phyloP scores from a whole-genome alignment of 2,888 invertebrate genomes.

The Callimorpha dominula region DNA sequence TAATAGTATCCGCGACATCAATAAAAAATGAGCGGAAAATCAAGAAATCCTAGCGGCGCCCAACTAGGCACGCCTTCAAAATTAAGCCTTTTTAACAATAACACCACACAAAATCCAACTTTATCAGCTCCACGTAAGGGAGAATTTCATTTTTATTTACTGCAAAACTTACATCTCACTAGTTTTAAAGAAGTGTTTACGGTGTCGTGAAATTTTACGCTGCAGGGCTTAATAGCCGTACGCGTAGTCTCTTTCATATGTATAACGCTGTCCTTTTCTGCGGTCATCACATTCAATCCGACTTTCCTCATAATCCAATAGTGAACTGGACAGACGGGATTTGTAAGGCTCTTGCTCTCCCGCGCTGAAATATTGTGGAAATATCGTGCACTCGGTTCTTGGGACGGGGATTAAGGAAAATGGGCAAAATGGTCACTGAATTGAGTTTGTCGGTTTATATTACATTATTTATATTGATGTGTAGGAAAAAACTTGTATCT shows the following conservation, averaged over 20 bases:
- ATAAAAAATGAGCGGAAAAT: constrained; percentile 82
- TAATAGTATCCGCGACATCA: constrained; percentile 77
- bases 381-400: constrained; percentile 69
- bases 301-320: constrained; percentile 77
- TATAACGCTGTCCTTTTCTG: constrained; percentile 55
- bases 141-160: constrained; percentile 31
- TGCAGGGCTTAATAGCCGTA: constrained; percentile 73
- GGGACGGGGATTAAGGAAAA: constrained; percentile 64
- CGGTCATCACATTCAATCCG: constrained; percentile 74
- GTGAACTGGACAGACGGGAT: constrained; percentile 71
- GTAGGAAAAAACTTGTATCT: not conserved
- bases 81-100: constrained; percentile 75
- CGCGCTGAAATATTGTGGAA: constrained; percentile 66
- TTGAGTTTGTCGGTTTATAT: constrained; percentile 37
- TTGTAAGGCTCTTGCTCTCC: constrained; percentile 64
- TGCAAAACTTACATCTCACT: constrained; percentile 56
- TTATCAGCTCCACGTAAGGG: constrained; percentile 28
- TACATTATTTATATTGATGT: constrained; percentile 13
- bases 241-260: constrained; percentile 49
- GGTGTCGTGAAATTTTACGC: constrained; percentile 81
- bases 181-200: constrained; percentile 72
- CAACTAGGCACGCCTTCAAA: constrained; percentile 85
- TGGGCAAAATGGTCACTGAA: constrained; percentile 62
- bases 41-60: constrained; percentile 78
- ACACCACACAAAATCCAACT: constrained; percentile 45